Base-by-base conservation (phyloP, 2,113 vertebrate genomes). In the Pachycephala philippinensis region DNA sequence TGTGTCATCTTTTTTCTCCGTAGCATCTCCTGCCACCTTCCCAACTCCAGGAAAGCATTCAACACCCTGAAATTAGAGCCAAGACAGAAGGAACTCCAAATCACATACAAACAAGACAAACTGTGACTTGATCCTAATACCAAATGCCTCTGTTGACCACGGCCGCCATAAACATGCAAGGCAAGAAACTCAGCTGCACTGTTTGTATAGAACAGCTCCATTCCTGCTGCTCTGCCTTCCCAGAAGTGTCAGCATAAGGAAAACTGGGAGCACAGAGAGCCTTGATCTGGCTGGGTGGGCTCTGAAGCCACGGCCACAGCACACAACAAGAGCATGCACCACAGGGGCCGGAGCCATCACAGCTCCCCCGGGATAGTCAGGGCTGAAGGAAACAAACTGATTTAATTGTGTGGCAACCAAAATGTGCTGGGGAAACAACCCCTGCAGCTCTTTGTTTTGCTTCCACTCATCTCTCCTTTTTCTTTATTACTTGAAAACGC, bases 11-110 rank as follows among this genome's bases (percentile, higher is more conserved):
- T 63, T n/a, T 53, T 35, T 13, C 8, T 53, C 82, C 75, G 33
- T 35, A 59, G 28, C 31, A 65, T 42, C 65, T 70, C 74, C 71
- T 59, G 13, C 24, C 40, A 74, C 56, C 76, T 76, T 56, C 64
- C 30, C 77, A 61, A 24, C 6, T 24, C 44, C 56, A 61, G 70
- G 69, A 93, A 89, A 37, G n/a, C 13, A 83, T 79, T 82, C 79
- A 80, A 33, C 5, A 12, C 56, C 90, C 97, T 98, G 93, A 96
- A 98, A 97, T 82, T 42, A 95, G 52, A 96, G 94, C 11, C 56
- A 26, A 92, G 56, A 96, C 50, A 65, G 35, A 91, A 53, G 30
- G 64, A 80, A 81, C 40, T 56, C 50, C 47, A 60, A 45, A 47
- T 94, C 33, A 71, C 14, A 66, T 20, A 79, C 15, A 11, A 87